These are phyloP conservation scores for Anaspis maculata DNA, from an alignment of 2,888 invertebrate genomes.

Conservation along the genomic window DNA sequence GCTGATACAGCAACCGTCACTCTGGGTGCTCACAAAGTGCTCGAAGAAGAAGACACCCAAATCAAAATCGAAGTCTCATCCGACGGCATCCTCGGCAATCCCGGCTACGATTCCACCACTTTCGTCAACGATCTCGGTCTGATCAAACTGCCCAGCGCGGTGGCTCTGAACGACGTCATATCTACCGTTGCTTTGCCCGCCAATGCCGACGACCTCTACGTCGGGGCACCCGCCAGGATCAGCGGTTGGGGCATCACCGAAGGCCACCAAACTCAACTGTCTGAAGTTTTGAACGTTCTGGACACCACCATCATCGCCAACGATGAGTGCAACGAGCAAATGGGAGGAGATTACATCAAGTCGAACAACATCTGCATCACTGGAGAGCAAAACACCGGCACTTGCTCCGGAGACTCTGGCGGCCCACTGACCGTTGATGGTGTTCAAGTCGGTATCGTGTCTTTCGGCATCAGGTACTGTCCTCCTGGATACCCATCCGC, in stretches of 20 bases:
- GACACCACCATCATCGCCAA: constrained; percentile 13
- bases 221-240: constrained; percentile 10
- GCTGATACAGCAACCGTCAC: constrained; percentile 3
- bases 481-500: constrained; percentile 12
- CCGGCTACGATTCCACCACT: constrained; percentile 15
- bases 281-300: constrained; percentile 6
- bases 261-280: constrained; percentile 7
- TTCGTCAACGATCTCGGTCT: constrained; percentile 30
- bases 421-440: constrained; percentile 15
- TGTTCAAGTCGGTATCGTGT: constrained; percentile 15
- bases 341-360: no score
- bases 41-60: constrained; percentile 7
- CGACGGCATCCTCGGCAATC: constrained; percentile 19
- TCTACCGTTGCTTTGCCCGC: constrained; percentile 28
- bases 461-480: constrained; percentile 9
- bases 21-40: constrained; percentile 26
- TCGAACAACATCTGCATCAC: constrained; percentile 14
- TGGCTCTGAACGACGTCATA: constrained; percentile 24
- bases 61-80: constrained; percentile 1
- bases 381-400: constrained; percentile 7
- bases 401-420: constrained; percentile 18
- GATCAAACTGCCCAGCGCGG: constrained; percentile 20
- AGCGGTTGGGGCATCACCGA: constrained; percentile 19
- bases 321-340: no score
- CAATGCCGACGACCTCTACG: constrained; percentile 3